A percentile compares a stretch with the other conserved stretches of the same genome.
These are phyloP conservation scores for Lordiphosa mommai DNA, from an alignment of 1,140 invertebrate species.

Conservation along the genomic window DNA sequence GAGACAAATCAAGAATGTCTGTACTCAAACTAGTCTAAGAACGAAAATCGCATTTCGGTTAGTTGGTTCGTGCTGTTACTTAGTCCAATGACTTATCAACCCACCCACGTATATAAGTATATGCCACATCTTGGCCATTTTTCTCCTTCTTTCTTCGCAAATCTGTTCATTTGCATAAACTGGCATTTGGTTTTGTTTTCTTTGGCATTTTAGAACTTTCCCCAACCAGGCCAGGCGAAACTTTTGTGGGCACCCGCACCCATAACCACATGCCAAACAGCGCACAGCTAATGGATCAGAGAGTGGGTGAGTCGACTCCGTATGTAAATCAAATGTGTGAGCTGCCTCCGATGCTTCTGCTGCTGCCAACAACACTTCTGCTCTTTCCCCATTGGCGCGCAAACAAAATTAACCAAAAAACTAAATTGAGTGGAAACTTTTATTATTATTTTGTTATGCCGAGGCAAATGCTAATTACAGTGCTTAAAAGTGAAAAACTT, in stretches of 20 bases:
- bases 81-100: too few relatives aligned
- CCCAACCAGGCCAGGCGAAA: constrained; percentile 36
- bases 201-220: constrained; percentile 48
- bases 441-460: too few relatives aligned
- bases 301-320: constrained; percentile 7
- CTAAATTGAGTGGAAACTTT: constrained; percentile 68
- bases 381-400: constrained; percentile 21
- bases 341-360: constrained; percentile 36
- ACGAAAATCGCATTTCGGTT: too few relatives aligned
- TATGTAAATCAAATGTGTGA: constrained; percentile 2
- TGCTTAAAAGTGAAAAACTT: constrained; percentile 27
- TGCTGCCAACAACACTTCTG: constrained; percentile 7
- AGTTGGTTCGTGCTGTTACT: too few relatives aligned
- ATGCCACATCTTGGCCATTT: too few relatives aligned
- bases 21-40: too few relatives aligned
- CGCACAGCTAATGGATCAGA: constrained; percentile 44
- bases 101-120: too few relatives aligned
- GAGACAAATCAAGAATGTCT: too few relatives aligned
- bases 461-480: constrained; percentile 47
- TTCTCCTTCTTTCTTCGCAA: too few relatives aligned
- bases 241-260: constrained; percentile 34
- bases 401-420: constrained; percentile 58
- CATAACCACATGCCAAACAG: constrained; percentile 63
- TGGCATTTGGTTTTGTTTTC: too few relatives aligned
- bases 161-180: constrained; percentile 38